Evolutionary conservation across 2,797 vertebrate species (phyloP).

Genomic region (Gouania willdenowi): DNA sequence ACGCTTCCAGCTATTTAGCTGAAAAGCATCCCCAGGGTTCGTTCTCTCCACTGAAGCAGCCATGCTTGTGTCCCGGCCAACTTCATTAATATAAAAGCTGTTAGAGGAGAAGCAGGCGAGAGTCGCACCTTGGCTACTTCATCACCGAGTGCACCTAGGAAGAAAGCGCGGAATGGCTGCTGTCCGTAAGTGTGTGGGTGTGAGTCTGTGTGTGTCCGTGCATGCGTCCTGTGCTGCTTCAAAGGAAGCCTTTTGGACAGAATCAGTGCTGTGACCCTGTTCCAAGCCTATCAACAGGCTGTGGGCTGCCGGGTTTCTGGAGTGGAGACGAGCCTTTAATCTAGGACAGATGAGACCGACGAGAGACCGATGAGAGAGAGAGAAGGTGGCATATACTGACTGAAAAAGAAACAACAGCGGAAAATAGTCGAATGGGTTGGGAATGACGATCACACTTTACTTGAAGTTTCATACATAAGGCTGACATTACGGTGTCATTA

Average conservation of each 20-base stretch:
- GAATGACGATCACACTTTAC: too few species aligned
- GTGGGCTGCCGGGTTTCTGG: conserved; percentile 64
- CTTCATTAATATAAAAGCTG: conserved; percentile 64
- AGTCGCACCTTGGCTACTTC: conserved; percentile 42
- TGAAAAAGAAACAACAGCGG: too few species aligned
- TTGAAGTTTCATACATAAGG: too few species aligned
- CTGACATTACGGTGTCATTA: too few species aligned
- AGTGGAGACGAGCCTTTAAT: conserved; percentile 66
- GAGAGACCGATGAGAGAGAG: too few species aligned
- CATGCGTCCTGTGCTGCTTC: conserved; percentile 52
- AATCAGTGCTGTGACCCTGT: conserved; percentile 60
- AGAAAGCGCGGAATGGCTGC: conserved; percentile 14
- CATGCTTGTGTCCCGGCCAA: conserved; percentile 47
- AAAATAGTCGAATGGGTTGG: too few species aligned
- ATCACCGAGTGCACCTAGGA: conserved; percentile 35
- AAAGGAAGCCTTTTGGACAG: conserved; percentile 72
- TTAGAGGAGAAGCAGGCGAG: conserved; percentile 17
- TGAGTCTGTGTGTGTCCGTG: conserved; percentile 1
- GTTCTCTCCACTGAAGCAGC: conserved; percentile 37
- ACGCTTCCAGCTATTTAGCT: conserved; percentile 33
- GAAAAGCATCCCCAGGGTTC: conserved; percentile 46
- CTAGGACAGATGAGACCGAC: conserved; percentile 47
- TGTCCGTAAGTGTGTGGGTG: conserved; percentile 9
- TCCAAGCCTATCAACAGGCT: conserved; percentile 68
- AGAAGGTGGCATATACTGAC: too few species aligned